Conservation (phyloP, 1,140 invertebrate species). For the Bacillus rossius region DNA sequence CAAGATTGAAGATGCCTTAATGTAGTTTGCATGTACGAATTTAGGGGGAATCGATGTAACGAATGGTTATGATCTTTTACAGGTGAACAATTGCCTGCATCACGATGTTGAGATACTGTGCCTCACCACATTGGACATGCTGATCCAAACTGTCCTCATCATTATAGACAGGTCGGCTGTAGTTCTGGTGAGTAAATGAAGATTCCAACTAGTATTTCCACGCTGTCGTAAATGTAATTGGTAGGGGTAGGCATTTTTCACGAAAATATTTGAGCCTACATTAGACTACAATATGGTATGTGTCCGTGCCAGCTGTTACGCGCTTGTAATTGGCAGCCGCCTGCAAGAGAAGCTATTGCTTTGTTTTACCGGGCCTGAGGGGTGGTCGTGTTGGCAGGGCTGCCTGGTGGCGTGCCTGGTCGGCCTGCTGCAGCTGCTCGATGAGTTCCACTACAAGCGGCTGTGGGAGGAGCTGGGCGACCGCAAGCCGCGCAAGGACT, state of each 20-base stretch:
- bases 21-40: too few relatives aligned
- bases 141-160: slow-evolving; percentile 78
- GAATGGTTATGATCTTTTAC: not conserved
- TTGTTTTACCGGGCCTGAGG: too few relatives aligned
- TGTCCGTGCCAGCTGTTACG: too few relatives aligned
- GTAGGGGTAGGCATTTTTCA: too few relatives aligned
- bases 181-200: slow-evolving; percentile 50
- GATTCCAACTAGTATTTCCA: too few relatives aligned
- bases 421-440: slow-evolving; percentile 77
- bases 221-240: too few relatives aligned
- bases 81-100: slow-evolving; percentile 67
- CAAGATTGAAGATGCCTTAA: too few relatives aligned
- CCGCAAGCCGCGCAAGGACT: slow-evolving; percentile 77
- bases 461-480: slow-evolving; percentile 77
- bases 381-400: slow-evolving; percentile 51
- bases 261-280: too few relatives aligned
- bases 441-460: slow-evolving; percentile 81
- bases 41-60: too few relatives aligned
- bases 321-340: too few relatives aligned
- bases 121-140: slow-evolving; percentile 70
- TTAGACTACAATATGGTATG: too few relatives aligned
- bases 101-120: slow-evolving; percentile 81
- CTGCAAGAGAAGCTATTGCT: too few relatives aligned
- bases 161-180: slow-evolving; percentile 61
- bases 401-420: slow-evolving; percentile 80